Evolutionary conservation across 2,113 vertebrate species (phyloP).

Genomic region (Hucho hucho): DNA sequence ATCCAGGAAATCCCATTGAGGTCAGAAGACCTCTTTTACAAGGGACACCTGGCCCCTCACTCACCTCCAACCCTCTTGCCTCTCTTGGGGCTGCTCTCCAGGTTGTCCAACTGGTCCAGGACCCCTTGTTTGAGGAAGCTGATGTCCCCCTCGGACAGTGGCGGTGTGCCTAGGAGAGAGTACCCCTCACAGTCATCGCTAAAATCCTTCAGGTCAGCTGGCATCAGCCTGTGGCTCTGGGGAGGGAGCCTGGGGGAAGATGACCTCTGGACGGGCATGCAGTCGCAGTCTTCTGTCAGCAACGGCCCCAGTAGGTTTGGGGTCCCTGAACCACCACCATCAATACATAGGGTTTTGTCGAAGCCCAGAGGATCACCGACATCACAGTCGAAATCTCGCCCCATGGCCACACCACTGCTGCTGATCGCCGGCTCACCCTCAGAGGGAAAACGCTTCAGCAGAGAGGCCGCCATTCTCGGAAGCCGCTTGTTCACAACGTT

Average conservation of each 20-base stretch:
- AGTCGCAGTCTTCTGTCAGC: background rate
- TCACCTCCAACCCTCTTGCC: constrained; percentile 47
- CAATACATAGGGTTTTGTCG: no score
- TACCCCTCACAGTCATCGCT: background rate
- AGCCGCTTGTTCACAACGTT: background rate
- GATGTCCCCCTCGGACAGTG: constrained; percentile 1
- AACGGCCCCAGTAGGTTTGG: background rate
- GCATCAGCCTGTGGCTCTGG: background rate
- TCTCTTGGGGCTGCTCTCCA: constrained; percentile 11
- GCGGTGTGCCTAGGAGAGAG: constrained; percentile 16
- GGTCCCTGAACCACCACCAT: background rate
- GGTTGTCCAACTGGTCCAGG: constrained; percentile 13
- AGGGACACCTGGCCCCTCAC: no score
- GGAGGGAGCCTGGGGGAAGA: background rate
- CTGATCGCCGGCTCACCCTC: background rate
- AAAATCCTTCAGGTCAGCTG: constrained; percentile 36
- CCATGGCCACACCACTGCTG: background rate
- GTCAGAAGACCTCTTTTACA: no score
- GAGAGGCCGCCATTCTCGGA: background rate
- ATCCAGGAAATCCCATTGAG: no score
- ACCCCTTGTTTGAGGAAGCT: constrained; percentile 20
- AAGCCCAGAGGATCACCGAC: no score
- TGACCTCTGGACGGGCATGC: background rate
- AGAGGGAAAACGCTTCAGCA: background rate
- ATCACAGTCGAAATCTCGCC: background rate